Percentiles rank a stretch among this genome's conserved stretches.
phyloP scores from a whole-genome alignment of 2,888 invertebrate species.

The Nymphalis urticae region DNA sequence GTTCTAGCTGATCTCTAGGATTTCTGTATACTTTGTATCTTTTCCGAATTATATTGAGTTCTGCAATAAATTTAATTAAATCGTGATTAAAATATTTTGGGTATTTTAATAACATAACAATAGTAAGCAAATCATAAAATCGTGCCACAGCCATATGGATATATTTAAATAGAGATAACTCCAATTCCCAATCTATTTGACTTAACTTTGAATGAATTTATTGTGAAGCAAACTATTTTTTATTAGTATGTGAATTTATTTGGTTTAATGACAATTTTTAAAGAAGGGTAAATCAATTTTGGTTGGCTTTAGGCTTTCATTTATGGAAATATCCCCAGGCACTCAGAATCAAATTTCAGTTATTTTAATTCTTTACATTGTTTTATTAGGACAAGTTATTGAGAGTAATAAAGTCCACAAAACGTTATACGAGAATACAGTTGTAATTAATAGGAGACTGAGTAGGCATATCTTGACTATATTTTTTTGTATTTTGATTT shows the following conservation, averaged over 20 bases:
- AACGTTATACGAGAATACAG: background rate
- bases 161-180: constrained; percentile 6
- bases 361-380: background rate
- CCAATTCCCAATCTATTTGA: background rate
- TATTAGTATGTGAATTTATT: no score
- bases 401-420: background rate
- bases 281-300: background rate
- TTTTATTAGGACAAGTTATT: background rate
- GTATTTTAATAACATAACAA: no score
- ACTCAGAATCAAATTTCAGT: background rate
- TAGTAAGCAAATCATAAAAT: no score
- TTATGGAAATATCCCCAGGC: background rate
- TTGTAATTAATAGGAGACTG: background rate
- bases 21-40: no score
- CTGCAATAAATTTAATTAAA: no score
- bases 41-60: no score
- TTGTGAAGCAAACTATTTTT: no score
- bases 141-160: background rate
- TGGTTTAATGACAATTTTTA: background rate
- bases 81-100: no score
- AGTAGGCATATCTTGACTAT: no score
- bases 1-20: no score
- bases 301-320: background rate
- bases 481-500: no score
- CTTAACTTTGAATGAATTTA: background rate